Evolutionary conservation across 2,888 invertebrate species (phyloP).

Genomic region (Tipula lateralis): DNA sequence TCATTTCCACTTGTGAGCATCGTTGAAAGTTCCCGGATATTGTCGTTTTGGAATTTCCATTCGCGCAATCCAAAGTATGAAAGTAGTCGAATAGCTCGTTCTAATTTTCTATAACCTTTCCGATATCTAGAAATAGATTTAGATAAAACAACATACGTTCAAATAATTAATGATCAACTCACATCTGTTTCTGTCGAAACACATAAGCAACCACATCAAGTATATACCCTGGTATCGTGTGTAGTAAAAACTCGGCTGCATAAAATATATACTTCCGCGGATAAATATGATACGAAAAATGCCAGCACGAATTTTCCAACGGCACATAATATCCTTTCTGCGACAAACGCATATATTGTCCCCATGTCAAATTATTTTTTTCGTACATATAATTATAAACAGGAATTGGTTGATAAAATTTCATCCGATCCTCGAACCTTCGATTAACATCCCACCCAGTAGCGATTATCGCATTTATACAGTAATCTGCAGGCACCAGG

Average conservation of each 20-base stretch:
- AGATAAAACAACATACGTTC: not conserved
- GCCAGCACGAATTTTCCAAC: constrained; percentile 49
- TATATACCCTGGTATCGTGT: constrained; percentile 49
- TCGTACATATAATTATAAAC: constrained; percentile 50
- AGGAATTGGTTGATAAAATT: constrained; percentile 42
- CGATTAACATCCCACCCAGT: constrained; percentile 48
- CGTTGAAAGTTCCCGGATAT: constrained; percentile 46
- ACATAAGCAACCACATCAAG: constrained; percentile 49
- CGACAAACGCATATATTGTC: constrained; percentile 48
- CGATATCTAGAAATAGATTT: constrained; percentile 40
- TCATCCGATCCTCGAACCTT: not conserved
- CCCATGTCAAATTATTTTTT: constrained; percentile 49
- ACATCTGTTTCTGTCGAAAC: constrained; percentile 49
- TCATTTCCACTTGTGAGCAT: constrained; percentile 39
- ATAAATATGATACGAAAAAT: constrained; percentile 50
- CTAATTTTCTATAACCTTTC: constrained; percentile 46
- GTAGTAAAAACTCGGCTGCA: constrained; percentile 46
- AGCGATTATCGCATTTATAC: constrained; percentile 50
- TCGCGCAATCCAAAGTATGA: constrained; percentile 49
- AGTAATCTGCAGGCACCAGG: constrained; percentile 49
- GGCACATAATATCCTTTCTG: constrained; percentile 48
- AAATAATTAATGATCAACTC: too few species aligned
- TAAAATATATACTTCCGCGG: constrained; percentile 48
- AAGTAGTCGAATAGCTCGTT: constrained; percentile 49
- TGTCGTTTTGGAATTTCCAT: constrained; percentile 47